Base-by-base conservation (phyloP, 2,888 invertebrate genomes). In the Ichneumoninae sp. region DNA sequence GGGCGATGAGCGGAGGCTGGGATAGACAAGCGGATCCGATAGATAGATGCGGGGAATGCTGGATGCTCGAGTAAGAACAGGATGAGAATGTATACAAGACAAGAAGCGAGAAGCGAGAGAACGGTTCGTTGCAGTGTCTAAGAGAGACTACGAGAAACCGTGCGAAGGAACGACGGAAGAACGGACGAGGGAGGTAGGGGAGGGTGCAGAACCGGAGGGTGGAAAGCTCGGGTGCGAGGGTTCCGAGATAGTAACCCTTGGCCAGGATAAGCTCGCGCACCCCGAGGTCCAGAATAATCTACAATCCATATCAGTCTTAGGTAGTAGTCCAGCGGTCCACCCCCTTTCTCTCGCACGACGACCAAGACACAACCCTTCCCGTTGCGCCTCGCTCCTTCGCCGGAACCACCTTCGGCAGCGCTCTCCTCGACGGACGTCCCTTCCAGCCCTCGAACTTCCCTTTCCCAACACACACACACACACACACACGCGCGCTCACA, bases 261-360 rank as follows among this genome's bases (percentile, higher is more conserved):
- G 92, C 93, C 93, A 92, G 91, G 92, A 92, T 66, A 79, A 47
- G 81, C 74, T 52, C 30, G 69, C 91, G 91, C 92, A 92, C 91
- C 92, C 92, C 91, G 91, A 93, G 93, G 93, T 93, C 93, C 93
- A 93, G 93, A 93, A 93, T 93, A 93, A 93, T 93, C 93, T 93
- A 93, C 93, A 93, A 93, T 93, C 93, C 93, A 93, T 93, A 93
- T 93, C 93, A 93, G 93, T 93, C 93, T 93, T 93, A 92, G 92
- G 90, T 92, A 92, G 85, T 92, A 92, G 85, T 92, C 92, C 91
- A 90, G 86, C 87, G 83, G 85, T 87, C 86, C 76, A 82, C 86
- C 74, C 85, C 85, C 84, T 83, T 86, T 26, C 76, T 77, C 65
- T 74, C 44, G 47, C 47, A 60, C 36, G 36, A 68, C 71, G 71